These are phyloP conservation scores for Drosophila subquinaria DNA, from an alignment of 2,888 invertebrate genomes.

Conservation along the genomic window DNA sequence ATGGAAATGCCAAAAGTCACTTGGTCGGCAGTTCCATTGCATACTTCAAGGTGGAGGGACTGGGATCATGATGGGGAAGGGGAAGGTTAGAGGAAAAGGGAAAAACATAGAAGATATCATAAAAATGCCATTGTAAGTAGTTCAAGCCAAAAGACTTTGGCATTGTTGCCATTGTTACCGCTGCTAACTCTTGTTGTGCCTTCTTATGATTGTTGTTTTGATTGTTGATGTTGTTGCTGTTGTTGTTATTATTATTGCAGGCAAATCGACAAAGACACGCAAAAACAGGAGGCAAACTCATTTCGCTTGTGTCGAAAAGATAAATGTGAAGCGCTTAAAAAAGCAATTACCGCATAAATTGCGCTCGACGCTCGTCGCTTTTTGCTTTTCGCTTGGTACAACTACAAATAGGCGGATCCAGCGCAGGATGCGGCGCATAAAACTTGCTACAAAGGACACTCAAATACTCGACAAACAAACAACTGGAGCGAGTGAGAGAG, in stretches of 20 bases:
- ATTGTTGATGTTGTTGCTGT: slow-evolving; percentile 30
- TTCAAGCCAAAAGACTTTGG: slow-evolving; percentile 53
- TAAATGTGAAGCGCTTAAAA: slow-evolving; percentile 82
- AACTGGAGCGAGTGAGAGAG: not conserved
- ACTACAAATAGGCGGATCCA: slow-evolving; percentile 47
- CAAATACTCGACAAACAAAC: slow-evolving; percentile 24
- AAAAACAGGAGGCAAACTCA: slow-evolving; percentile 62
- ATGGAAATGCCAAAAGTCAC: slow-evolving; percentile 34
- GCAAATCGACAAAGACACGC: slow-evolving; percentile 74
- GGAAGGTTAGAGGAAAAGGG: not conserved
- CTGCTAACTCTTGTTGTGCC: slow-evolving; percentile 27
- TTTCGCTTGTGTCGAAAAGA: slow-evolving; percentile 80
- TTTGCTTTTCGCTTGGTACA: slow-evolving; percentile 22
- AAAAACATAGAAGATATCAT: slow-evolving; percentile 71
- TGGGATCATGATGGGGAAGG: not conserved
- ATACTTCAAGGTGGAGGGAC: slow-evolving; percentile 37
- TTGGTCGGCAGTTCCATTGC: slow-evolving; percentile 56
- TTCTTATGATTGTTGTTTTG: slow-evolving; percentile 40
- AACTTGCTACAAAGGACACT: slow-evolving; percentile 72
- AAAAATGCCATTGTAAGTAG: slow-evolving; percentile 81
- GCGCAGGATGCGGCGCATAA: slow-evolving; percentile 66
- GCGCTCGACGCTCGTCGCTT: slow-evolving; percentile 46
- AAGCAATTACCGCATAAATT: slow-evolving; percentile 84
- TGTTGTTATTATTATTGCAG: slow-evolving; percentile 53
- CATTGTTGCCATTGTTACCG: slow-evolving; percentile 72